Evolutionary conservation across 2,888 invertebrate genomes (phyloP), one percentile per base, ranked within the genome.

Genomic region (Sarcophaga variegata): DNA sequence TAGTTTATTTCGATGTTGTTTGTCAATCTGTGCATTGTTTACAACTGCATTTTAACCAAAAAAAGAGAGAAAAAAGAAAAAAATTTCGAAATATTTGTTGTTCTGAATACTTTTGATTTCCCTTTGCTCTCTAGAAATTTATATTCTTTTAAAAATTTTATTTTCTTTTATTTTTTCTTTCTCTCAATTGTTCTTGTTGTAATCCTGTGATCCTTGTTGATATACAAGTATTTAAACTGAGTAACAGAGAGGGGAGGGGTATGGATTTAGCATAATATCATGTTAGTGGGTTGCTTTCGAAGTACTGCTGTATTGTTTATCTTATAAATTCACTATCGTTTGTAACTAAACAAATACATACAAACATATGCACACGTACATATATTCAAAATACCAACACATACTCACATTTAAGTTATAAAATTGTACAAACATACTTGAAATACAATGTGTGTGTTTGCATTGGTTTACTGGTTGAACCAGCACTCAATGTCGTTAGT

Each of bases 1-100:
- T 71, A 70, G 70, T 75, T 81, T 66, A 67, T 75, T 75, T 66
- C 5, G 37, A 12, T 54, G 69, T 72, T 89, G 89, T 89, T 89
- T 88, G 85, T 87, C 89, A 89, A 88, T 88, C 88, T 88, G 89
- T 86, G 82, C 69, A 37, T 82, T 83, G 49, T 72, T 81, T 72
- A 66, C 69, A 82, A 75, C 6, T 85, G 82, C 79, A 87, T 77
- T 85, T 76, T 62, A 20, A 37, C 37, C 37, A 37, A 37, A 37
- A 37, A 8, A 37, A 27, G 0, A 1, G 1, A 37, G 6, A 37
- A 1, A 37, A 37, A 37, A 37, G 10, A 8, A 37, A 60, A 78
- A 67, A 81, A 66, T 75, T 62, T 72, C 49, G 6, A n/a, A 81
- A 63, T 76, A 64, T 59, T 83, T 76, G 49, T 75, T 74, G n/a